Conservation (phyloP, 30 jellyfish, hydroid and myxozoan genomes). For the Morbakka virulenta region DNA sequence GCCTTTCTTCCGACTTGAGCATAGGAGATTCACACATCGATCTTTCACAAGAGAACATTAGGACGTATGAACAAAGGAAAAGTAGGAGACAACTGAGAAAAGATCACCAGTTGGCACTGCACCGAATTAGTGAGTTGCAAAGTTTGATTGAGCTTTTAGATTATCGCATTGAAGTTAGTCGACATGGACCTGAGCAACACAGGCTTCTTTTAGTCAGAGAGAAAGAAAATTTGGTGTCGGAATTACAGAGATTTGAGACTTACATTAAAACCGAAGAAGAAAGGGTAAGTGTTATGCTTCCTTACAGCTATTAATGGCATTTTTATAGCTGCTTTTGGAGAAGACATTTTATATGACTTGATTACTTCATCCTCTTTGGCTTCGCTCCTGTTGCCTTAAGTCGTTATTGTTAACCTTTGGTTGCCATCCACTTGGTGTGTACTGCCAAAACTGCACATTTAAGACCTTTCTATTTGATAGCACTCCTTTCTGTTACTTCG, state of each 20-base stretch:
- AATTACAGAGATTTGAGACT: conserved; percentile 69
- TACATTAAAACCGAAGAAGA: conserved; percentile 94
- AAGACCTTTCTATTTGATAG: no score
- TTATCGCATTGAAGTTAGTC: conserved; percentile 57
- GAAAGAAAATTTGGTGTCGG: conserved; percentile 72
- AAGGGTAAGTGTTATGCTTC: conserved; percentile 60
- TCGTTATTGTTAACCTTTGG: no score
- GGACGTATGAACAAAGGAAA: conserved; percentile 42
- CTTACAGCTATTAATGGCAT: not conserved
- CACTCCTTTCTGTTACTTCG: no score
- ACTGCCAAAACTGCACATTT: no score
- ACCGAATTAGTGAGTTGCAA: conserved; percentile 73
- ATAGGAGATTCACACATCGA: conserved; percentile 62
- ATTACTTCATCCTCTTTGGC: no score
- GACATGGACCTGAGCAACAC: conserved; percentile 92
- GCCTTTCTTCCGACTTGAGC: conserved; percentile 56
- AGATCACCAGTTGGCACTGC: conserved; percentile 87
- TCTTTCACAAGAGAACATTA: conserved; percentile 36
- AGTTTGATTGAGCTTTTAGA: conserved; percentile 81
- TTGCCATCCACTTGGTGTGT: no score
- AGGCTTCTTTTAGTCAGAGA: conserved; percentile 68
- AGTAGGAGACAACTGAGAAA: conserved; percentile 64
- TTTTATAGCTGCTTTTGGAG: no score
- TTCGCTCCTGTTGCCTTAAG: no score
- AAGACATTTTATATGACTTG: no score